phyloP scores from a whole-genome alignment of 2,888 invertebrate genomes.

The Ophion ventricosus region DNA sequence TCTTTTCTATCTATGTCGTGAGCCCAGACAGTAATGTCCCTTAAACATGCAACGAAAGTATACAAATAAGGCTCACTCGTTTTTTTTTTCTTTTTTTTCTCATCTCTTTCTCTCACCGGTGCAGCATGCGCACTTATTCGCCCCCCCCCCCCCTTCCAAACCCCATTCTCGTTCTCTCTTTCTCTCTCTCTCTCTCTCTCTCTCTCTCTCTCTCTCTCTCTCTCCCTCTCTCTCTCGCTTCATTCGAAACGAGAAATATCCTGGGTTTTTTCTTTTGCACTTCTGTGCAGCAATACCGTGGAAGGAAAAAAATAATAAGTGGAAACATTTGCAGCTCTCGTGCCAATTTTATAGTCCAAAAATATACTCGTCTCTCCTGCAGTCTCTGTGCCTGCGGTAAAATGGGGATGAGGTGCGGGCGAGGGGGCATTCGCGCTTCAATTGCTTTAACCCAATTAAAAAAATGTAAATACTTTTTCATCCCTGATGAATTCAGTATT shows the following conservation, averaged over 20 bases:
- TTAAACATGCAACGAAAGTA: conserved; percentile 72
- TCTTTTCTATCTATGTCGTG: conserved; percentile 59
- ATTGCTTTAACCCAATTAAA: conserved; percentile 65
- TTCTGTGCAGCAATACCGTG: conserved; percentile 24
- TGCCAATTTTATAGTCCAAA: conserved; percentile 63
- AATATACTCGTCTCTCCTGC: conserved; percentile 29
- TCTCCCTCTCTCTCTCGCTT: too few species aligned
- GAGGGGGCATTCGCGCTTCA: conserved; percentile 42
- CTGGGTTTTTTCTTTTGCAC: conserved; percentile 32
- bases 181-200: conserved; percentile 17
- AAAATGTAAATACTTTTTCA: conserved; percentile 63
- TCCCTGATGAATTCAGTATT: conserved; percentile 60
- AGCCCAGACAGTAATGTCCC: conserved; percentile 70
- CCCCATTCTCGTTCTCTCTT: conserved; percentile 4
- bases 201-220: conserved; percentile 16
- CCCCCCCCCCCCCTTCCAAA: conserved; percentile 18
- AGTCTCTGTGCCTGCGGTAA: not conserved
- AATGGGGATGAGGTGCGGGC: not conserved
- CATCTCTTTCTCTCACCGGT: conserved; percentile 31
- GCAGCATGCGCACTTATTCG: conserved; percentile 29
- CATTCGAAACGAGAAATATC: conserved; percentile 52
- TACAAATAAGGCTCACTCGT: conserved; percentile 69
- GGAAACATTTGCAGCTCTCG: conserved; percentile 58
- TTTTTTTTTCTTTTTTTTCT: conserved; percentile 42
- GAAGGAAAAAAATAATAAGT: conserved; percentile 49